These are phyloP conservation scores for Mellivora capensis DNA, from an alignment of 2,113 vertebrate genomes.

Conservation along the genomic window DNA sequence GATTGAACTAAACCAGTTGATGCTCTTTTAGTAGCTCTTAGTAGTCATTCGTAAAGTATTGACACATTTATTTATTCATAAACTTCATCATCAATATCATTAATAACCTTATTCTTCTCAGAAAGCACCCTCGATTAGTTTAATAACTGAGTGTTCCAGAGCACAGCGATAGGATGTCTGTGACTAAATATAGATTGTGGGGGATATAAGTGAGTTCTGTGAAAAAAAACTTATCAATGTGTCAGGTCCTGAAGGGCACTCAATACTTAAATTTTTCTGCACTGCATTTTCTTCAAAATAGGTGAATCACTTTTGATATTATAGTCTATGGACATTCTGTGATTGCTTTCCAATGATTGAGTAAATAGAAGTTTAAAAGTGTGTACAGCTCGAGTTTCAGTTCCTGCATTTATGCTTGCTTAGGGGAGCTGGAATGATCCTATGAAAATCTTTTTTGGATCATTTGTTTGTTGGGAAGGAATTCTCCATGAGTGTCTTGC, in stretches of 20 bases:
- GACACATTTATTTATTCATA: constrained; percentile 23
- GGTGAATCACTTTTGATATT: neutral
- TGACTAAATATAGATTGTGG: neutral
- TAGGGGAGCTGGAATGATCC: neutral
- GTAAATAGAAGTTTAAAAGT: neutral
- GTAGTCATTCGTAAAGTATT: constrained; percentile 7
- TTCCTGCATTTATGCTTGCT: neutral
- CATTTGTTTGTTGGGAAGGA: neutral
- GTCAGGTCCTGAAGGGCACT: neutral
- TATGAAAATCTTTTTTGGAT: constrained; percentile 20
- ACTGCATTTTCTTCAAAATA: constrained; percentile 23
- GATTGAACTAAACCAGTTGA: constrained; percentile 6
- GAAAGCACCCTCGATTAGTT: neutral
- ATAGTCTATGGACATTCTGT: neutral
- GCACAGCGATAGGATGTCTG: neutral
- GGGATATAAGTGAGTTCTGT: neutral
- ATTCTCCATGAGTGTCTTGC: neutral
- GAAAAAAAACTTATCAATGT: neutral
- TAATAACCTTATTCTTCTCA: constrained; percentile 42
- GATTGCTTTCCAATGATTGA: constrained; percentile 36
- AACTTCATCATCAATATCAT: neutral
- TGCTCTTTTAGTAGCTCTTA: neutral
- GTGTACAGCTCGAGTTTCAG: neutral
- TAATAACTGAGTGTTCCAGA: neutral
- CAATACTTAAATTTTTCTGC: neutral